Conservation (phyloP, 2,888 invertebrate genomes). For the Meandrusa payeni region DNA sequence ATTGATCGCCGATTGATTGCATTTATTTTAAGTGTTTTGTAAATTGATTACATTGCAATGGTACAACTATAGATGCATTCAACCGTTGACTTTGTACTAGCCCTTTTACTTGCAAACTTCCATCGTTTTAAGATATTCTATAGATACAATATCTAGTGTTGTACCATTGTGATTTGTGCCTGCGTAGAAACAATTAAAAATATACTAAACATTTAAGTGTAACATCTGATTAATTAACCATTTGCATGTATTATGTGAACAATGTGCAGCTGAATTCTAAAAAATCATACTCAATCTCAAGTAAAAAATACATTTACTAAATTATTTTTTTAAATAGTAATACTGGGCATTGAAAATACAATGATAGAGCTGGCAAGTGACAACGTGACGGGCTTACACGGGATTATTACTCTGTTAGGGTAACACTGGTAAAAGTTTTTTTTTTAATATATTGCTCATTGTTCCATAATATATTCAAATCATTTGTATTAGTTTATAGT, state of each 20-base stretch:
- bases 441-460: conserved; percentile 16
- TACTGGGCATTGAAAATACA: too few species aligned
- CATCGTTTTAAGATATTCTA: background rate
- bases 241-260: conserved; percentile 10
- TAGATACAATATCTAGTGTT: conserved; percentile 3
- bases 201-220: conserved; percentile 13
- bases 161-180: conserved; percentile 17
- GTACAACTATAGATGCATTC: conserved; percentile 16
- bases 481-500: conserved; percentile 20
- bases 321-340: too few species aligned
- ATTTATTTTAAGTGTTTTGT: conserved; percentile 59
- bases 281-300: too few species aligned
- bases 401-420: too few species aligned
- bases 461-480: conserved; percentile 17
- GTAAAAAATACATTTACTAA: too few species aligned
- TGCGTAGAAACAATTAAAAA: conserved; percentile 5
- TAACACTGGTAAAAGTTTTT: too few species aligned
- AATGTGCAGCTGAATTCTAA: conserved; percentile 5
- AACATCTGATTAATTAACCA: conserved; percentile 14
- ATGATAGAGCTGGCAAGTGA: too few species aligned
- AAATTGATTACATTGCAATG: conserved; percentile 29
- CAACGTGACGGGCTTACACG: too few species aligned
- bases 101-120: background rate
- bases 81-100: background rate
- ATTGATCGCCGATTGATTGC: conserved; percentile 52